Conservation (phyloP, 2,888 invertebrate species). For the Drosophila setosimentum region DNA sequence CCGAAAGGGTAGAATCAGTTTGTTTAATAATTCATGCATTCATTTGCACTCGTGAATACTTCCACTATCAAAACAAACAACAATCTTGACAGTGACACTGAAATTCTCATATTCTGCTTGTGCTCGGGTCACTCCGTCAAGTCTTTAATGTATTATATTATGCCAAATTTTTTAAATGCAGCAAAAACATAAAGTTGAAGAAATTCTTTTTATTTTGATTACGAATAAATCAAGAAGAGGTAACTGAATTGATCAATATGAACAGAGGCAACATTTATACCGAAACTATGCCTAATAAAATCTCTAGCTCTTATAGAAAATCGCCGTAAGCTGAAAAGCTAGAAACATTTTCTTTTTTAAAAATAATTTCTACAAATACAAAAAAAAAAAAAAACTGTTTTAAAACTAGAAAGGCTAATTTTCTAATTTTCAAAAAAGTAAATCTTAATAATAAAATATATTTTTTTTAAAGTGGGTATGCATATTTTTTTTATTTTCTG, state of each 20-base stretch:
- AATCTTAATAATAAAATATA: background rate
- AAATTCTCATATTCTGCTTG: slow-evolving; percentile 40
- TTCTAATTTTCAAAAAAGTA: background rate
- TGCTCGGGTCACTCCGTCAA: background rate
- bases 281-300: background rate
- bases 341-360: fast-evolving
- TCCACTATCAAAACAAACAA: slow-evolving; percentile 35
- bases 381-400: background rate
- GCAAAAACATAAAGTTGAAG: background rate
- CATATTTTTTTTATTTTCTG: no score
- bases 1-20: slow-evolving; percentile 16
- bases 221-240: background rate
- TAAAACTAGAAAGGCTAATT: background rate
- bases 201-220: background rate
- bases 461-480: no score
- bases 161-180: background rate
- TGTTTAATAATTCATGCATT: slow-evolving; percentile 69
- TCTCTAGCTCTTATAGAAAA: fast-evolving
- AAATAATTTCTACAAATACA: background rate
- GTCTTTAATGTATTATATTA: background rate
- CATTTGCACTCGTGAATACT: slow-evolving; percentile 25
- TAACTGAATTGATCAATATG: no score
- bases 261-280: no score
- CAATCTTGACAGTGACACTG: slow-evolving; percentile 55
- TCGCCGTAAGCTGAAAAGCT: fast-evolving